Percentiles rank a stretch among this genome's conserved stretches.
Evolutionary conservation across 2,797 vertebrate genomes (phyloP).

Genomic region (Ceryle rudis): DNA sequence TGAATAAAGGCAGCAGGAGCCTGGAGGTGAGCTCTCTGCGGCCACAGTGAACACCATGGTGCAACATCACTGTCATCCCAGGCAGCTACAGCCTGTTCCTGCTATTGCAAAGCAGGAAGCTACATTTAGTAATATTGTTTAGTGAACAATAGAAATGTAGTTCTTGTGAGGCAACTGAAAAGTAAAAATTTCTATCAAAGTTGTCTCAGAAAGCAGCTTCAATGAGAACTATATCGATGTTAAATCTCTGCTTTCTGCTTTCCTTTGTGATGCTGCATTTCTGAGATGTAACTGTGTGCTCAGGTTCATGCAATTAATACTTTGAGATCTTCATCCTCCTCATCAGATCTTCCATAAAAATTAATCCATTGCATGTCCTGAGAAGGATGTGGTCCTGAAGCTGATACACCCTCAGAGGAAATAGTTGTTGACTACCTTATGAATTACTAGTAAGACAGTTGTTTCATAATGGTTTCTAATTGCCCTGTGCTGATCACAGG

Average conservation of each 20-base stretch:
- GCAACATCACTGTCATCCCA: neutral
- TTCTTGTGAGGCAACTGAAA: neutral
- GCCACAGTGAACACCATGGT: rapidly evolving
- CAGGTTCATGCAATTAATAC: neutral
- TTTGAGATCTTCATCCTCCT: neutral
- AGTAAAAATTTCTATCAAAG: neutral
- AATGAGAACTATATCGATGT: rapidly evolving
- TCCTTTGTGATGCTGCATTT: neutral
- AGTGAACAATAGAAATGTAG: neutral
- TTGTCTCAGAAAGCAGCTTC: neutral
- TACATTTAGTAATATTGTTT: neutral
- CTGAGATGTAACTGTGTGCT: neutral
- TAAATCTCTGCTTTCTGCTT: neutral
- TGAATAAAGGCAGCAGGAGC: neutral
- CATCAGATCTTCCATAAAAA: neutral
- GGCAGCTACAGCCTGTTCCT: neutral
- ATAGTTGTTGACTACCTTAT: neutral
- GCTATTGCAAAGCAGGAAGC: rapidly evolving
- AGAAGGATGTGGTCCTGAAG: neutral
- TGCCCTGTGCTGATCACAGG: slow-evolving; percentile 56
- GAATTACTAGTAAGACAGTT: neutral
- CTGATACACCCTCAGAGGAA: neutral
- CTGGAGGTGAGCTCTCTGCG: neutral
- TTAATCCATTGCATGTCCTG: neutral
- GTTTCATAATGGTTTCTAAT: slow-evolving; percentile 51